These are phyloP conservation scores for Yasuhikotakia modesta DNA, from an alignment of 2,797 vertebrate species.

Conservation along the genomic window DNA sequence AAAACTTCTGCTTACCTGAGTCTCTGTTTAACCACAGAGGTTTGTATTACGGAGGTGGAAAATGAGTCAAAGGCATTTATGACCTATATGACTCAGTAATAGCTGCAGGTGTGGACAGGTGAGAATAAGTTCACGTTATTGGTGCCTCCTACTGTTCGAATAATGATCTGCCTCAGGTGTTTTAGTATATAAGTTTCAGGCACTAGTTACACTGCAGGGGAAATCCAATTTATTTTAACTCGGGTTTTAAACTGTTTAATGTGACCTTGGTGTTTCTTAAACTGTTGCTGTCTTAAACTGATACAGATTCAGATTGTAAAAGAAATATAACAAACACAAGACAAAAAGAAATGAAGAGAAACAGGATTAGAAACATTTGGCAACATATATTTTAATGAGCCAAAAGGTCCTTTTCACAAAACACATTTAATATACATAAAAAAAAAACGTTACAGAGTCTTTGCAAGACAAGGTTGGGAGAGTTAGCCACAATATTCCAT, in stretches of 20 bases:
- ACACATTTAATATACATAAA: slow-evolving; percentile 7
- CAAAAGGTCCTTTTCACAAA: neutral
- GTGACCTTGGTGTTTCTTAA: neutral
- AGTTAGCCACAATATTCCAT: slow-evolving; percentile 9
- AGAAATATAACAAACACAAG: neutral
- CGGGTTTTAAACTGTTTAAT: too few relatives aligned
- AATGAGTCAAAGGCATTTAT: slow-evolving; percentile 9
- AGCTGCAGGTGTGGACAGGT: neutral
- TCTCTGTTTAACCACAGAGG: neutral
- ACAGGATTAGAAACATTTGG: slow-evolving; percentile 1
- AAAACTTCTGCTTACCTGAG: neutral
- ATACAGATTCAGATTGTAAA: neutral
- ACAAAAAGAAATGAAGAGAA: neutral
- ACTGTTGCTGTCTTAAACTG: neutral
- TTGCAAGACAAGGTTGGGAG: slow-evolving; percentile 12
- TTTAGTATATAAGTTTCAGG: neutral
- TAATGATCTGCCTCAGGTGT: slow-evolving; percentile 2
- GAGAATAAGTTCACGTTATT: neutral
- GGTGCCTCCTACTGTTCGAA: slow-evolving; percentile 10
- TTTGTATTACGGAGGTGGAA: neutral
- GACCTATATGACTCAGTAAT: neutral
- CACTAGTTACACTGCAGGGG: neutral
- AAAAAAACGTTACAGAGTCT: neutral
- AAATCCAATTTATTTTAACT: neutral
- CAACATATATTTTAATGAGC: slow-evolving; percentile 30